Conservation (phyloP, 2,797 vertebrate genomes). For the Erpetoichthys calabaricus region DNA sequence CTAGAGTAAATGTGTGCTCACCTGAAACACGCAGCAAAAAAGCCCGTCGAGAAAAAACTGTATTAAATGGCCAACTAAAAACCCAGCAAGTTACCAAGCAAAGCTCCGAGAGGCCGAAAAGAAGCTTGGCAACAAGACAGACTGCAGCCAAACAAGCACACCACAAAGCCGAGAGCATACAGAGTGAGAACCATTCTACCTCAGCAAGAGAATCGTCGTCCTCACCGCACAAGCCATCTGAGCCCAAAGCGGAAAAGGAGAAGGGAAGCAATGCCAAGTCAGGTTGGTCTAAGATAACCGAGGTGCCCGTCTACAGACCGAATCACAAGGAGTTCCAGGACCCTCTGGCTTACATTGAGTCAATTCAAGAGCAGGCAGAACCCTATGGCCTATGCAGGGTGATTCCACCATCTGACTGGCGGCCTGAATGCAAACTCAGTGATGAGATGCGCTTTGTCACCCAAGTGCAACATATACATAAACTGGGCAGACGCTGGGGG, state of each 20-base stretch:
- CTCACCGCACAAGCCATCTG: slow-evolving; percentile 61
- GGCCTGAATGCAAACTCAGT: slow-evolving; percentile 95
- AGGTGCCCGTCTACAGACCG: slow-evolving; percentile 77
- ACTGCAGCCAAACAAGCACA: slow-evolving; percentile 88
- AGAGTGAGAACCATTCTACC: slow-evolving; percentile 71
- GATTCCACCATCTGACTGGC: slow-evolving; percentile 85
- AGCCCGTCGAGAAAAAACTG: slow-evolving; percentile 52
- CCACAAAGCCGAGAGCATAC: slow-evolving; percentile 62
- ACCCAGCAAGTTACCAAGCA: slow-evolving; percentile 15
- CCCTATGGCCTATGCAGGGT: slow-evolving; percentile 84
- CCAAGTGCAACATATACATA: slow-evolving; percentile 94
- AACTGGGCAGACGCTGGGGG: slow-evolving; percentile 94
- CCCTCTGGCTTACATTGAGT: slow-evolving; percentile 87
- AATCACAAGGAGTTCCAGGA: slow-evolving; percentile 85
- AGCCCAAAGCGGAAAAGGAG: slow-evolving; percentile 54
- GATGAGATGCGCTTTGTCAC: slow-evolving; percentile 98
- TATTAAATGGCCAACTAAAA: slow-evolving; percentile 35
- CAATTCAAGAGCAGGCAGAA: slow-evolving; percentile 79
- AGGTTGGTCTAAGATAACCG: slow-evolving; percentile 70
- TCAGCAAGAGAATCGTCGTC: slow-evolving; percentile 62
- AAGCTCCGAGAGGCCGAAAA: slow-evolving; percentile 76
- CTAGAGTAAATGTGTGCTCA: slow-evolving; percentile 55
- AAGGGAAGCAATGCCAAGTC: slow-evolving; percentile 56
- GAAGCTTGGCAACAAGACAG: slow-evolving; percentile 72
- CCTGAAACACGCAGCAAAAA: slow-evolving; percentile 75